These are phyloP conservation scores for Petrophora chlorosata DNA, from an alignment of 2,888 invertebrate genomes.

Conservation along the genomic window DNA sequence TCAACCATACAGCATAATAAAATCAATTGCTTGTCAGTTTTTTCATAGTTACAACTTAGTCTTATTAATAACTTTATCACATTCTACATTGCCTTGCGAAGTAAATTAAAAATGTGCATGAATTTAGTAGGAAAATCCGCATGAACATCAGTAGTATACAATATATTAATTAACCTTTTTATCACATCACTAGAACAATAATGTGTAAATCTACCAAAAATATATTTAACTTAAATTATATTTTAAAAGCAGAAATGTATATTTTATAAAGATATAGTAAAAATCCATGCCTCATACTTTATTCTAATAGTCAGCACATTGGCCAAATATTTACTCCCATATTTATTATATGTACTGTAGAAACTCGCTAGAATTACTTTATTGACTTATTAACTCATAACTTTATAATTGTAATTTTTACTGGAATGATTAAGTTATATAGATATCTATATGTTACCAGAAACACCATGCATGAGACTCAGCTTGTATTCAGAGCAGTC, in stretches of 20 bases:
- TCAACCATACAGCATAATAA: too few species aligned
- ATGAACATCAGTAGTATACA: constrained; percentile 12
- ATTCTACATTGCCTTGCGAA: constrained; percentile 20
- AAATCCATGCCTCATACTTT: constrained; percentile 70
- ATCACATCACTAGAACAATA: constrained; percentile 44
- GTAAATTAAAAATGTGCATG: constrained; percentile 39
- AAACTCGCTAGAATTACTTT: constrained; percentile 42
- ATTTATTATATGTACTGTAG: constrained; percentile 45
- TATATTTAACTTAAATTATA: constrained; percentile 33
- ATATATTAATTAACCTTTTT: constrained; percentile 10
- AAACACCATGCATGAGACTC: too few species aligned
- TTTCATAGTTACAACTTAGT: neutral
- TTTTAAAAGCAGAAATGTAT: constrained; percentile 28
- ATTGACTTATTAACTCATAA: too few species aligned
- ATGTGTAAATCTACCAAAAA: constrained; percentile 77
- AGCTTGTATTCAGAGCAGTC: too few species aligned
- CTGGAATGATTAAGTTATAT: too few species aligned
- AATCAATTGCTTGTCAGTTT: too few species aligned
- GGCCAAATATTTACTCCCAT: constrained; percentile 57
- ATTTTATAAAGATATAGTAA: constrained; percentile 32
- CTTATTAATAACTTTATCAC: neutral
- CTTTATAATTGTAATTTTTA: too few species aligned
- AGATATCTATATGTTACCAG: too few species aligned
- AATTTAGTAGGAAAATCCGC: constrained; percentile 9
- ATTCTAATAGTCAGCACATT: constrained; percentile 65